Evolutionary conservation across 2,888 invertebrate genomes (phyloP), one percentile per base, ranked within the genome.

Genomic region (Euplexia lucipara): DNA sequence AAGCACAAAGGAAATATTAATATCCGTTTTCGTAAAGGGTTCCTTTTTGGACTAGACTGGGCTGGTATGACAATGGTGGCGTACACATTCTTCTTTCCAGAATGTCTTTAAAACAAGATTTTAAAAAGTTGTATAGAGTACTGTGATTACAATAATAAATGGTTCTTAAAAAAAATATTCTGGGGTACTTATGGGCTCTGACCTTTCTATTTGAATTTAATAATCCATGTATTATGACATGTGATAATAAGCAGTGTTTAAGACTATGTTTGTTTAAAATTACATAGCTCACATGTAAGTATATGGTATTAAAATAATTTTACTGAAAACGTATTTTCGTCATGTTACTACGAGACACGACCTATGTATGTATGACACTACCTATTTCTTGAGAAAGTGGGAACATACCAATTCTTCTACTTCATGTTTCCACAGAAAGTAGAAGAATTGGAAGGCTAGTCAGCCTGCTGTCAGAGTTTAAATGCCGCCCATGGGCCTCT

Each of bases 1-100:
- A 75, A 73, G 73, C 72, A 87, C 84, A 88, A 88, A 87, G 85
- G 74, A 83, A 85, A 86, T 86, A 86, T 88, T 89, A 86, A 88
- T 89, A 88, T 87, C 85, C 87, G 88, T 80, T 80, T 70, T 75
- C 69, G 73, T 65, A 81, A 83, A 81, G 68, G 60, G 60, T 73
- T 64, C 54, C 47, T 65, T 65, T 78, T 65, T 52, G 48, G 26
- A 41, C 35, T 48, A 45, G 57, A 68, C 71, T 68, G 26, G 45
- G 70, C 22, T 57, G 52, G 45, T 41, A 60, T 41, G 49, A 69
- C 44, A 70, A 54, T 54, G 51, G 51, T 52, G 62, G 48, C 56
- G 49, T 52, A 69, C 26, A 51, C 61, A 45, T 60, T 59, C 30
- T 32, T 41, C 32, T 49, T 57, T 64, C n/a, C 1, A 35, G 35